A percentile compares a stretch with the other conserved stretches of the same genome.
Evolutionary conservation across 1,140 invertebrate genomes (phyloP).

Genomic region (Fopius arisanus): DNA sequence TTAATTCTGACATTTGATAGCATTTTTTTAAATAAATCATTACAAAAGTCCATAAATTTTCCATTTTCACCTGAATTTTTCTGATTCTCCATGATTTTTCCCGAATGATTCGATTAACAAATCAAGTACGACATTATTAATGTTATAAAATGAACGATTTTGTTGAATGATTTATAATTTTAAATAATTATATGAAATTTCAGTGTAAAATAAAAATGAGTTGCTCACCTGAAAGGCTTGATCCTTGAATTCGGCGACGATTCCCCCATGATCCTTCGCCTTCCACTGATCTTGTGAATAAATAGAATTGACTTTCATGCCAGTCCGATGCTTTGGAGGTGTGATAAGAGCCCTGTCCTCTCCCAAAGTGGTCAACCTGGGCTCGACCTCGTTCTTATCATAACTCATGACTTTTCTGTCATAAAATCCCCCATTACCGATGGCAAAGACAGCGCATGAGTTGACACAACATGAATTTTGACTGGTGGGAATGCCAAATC

Average conservation of each 20-base stretch:
- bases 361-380: slow-evolving; percentile 43
- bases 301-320: slow-evolving; percentile 62
- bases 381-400: slow-evolving; percentile 44
- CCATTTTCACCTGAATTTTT: no score
- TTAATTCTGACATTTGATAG: no score
- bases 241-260: slow-evolving; percentile 55
- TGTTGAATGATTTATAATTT: no score
- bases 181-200: no score
- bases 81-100: no score
- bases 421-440: neutral
- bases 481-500: no score
- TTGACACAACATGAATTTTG: neutral
- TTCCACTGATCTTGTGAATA: slow-evolving; percentile 60
- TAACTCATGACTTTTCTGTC: slow-evolving; percentile 39
- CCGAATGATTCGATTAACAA: no score
- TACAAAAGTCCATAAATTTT: no score
- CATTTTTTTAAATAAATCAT: no score
- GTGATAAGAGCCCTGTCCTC: slow-evolving; percentile 48
- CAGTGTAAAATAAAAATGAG: no score
- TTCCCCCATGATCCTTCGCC: slow-evolving; percentile 50
- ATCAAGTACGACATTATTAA: no score
- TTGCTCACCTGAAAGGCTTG: slow-evolving; percentile 60
- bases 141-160: no score
- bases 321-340: slow-evolving; percentile 42
- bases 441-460: neutral